Base-by-base conservation (phyloP, 2,797 vertebrate genomes). In the Cichlasoma orientale region DNA sequence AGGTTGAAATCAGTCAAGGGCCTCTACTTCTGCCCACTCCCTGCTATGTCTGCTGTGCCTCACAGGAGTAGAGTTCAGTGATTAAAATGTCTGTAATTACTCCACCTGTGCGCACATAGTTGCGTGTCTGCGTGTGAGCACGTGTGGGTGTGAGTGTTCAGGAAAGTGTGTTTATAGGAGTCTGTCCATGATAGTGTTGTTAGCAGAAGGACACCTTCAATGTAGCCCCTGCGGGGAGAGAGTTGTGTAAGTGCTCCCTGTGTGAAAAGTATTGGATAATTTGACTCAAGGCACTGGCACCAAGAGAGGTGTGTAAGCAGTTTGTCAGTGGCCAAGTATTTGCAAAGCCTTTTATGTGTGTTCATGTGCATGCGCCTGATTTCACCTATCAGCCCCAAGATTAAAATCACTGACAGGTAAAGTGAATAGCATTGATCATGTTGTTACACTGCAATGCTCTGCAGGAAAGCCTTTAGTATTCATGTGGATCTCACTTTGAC, bases 1-100 rank as follows among this genome's bases (percentile, higher is more conserved):
- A 94, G 92, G 92, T 91, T 93, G 90, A 91, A 93, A 93, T 94
- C 90, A 89, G 89, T 94, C 90, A 91, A 91, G 86, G 87, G 82
- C 85, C 82, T 83, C 74, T 68, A 78, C 82, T 80, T 50, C 79
- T 90, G 86, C 82, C 88, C 86, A 75, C 88, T 88, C 78, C 77
- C 74, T 59, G 77, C 78, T 68, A 80, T 59, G 84, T 89, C 80
- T 89, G 80, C 84, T 78, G 75, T 77, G 86, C 88, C 86, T 88
- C 89, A 81, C 88, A 86, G 88, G 90, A 91, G 74, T 72, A 74
- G 75, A 90, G 86, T 91, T 88, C 89, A 90, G 90, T 91, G 90
- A 93, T 92, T 94, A 91, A 88, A 93, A 92, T 84, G 88, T 86
- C 85, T 84, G 78, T 90, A 93, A 94, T 93, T 94, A 91, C 79